Evolutionary conservation across 2,888 invertebrate species (phyloP).

Genomic region (Cephonodes hylas): DNA sequence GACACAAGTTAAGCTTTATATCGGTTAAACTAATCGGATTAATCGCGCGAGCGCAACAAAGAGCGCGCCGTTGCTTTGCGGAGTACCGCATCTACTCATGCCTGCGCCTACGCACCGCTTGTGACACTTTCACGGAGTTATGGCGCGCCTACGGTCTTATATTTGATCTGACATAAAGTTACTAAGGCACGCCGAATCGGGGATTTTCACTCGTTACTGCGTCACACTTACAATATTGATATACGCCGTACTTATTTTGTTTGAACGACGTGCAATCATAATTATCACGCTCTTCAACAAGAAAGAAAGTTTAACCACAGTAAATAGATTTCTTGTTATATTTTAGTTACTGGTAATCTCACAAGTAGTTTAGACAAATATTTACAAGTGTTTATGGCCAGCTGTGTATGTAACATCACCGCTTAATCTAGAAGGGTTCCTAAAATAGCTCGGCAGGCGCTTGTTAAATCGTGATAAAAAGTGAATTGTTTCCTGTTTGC

Average conservation of each 20-base stretch:
- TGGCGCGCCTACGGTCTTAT: constrained; percentile 63
- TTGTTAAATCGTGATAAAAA: constrained; percentile 21
- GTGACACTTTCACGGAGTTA: constrained; percentile 66
- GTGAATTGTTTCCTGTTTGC: constrained; percentile 20
- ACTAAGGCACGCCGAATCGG: constrained; percentile 50
- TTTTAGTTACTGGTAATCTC: neutral
- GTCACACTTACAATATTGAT: constrained; percentile 17
- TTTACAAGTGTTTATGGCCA: constrained; percentile 30
- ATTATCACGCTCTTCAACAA: neutral
- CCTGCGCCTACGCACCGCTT: constrained; percentile 59
- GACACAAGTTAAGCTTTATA: constrained; percentile 29
- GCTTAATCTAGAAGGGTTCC: constrained; percentile 24
- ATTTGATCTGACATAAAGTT: constrained; percentile 60
- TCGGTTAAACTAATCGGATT: constrained; percentile 63
- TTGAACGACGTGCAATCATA: neutral
- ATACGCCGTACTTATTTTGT: neutral
- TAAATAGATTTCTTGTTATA: neutral
- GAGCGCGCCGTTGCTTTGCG: constrained; percentile 25
- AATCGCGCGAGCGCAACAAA: constrained; percentile 46
- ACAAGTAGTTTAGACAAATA: constrained; percentile 22
- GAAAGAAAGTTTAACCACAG: neutral
- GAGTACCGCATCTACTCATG: constrained; percentile 39
- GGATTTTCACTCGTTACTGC: constrained; percentile 44
- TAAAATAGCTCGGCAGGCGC: constrained; percentile 31
- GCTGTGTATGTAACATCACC: constrained; percentile 27